A percentile compares a stretch with the other conserved stretches of the same genome.
phyloP scores from a whole-genome alignment of 1,140 invertebrate species.

The Pinna nobilis region DNA sequence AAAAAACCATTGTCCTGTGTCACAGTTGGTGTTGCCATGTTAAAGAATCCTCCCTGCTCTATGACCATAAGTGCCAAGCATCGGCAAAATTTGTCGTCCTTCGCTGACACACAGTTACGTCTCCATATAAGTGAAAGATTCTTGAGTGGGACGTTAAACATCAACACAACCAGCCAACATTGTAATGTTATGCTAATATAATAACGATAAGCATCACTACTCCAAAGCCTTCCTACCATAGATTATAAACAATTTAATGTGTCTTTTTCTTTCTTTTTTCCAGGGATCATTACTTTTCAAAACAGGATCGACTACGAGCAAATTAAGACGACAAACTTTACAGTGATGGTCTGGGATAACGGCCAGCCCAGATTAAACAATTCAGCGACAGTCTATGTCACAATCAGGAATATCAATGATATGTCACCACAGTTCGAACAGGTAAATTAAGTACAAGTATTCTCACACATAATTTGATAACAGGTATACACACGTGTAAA shows the following conservation, averaged over 20 bases:
- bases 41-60: too few relatives aligned
- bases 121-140: too few relatives aligned
- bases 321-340: conserved; percentile 85
- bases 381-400: conserved; percentile 81
- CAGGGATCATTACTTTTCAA: conserved; percentile 87
- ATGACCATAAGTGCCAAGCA: too few relatives aligned
- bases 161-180: too few relatives aligned
- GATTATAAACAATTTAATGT: neutral
- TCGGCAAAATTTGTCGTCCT: too few relatives aligned
- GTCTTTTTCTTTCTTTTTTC: conserved; percentile 50
- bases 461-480: neutral
- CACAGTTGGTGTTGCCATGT: too few relatives aligned
- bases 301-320: conserved; percentile 89
- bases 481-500: neutral
- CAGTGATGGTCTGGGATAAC: conserved; percentile 87
- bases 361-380: conserved; percentile 88
- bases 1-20: too few relatives aligned
- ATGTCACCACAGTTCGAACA: conserved; percentile 84
- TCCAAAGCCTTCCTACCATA: neutral
- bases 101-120: too few relatives aligned
- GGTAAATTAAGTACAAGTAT: conserved; percentile 40
- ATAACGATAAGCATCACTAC: neutral
- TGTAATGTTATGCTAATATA: too few relatives aligned
- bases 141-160: too few relatives aligned
- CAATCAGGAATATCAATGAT: conserved; percentile 86